A percentile compares a stretch with the other conserved stretches of the same genome.
phyloP scores from a whole-genome alignment of 2,113 vertebrate species.

The Epinephelus cyanopodus region DNA sequence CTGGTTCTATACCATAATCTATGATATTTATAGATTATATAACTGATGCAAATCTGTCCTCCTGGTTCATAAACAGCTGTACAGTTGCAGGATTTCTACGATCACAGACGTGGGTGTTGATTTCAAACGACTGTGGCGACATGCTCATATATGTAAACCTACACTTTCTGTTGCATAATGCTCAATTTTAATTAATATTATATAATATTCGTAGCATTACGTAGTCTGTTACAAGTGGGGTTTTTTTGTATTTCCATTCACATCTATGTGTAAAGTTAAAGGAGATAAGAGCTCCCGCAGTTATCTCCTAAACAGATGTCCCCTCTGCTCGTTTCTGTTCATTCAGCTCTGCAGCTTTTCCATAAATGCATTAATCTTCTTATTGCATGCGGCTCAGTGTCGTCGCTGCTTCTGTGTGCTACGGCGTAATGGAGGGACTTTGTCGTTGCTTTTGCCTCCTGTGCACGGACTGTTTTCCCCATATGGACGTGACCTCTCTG shows the following conservation, averaged over 20 bases:
- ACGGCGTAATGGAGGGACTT: conserved; percentile 66
- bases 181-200: conserved; percentile 48
- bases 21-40: conserved; percentile 12
- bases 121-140: neutral
- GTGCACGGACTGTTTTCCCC: conserved; percentile 28
- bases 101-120: neutral
- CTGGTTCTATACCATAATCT: neutral
- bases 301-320: conserved; percentile 71
- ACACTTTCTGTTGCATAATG: conserved; percentile 38
- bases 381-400: conserved; percentile 77
- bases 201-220: conserved; percentile 48
- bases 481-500: neutral
- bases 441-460: conserved; percentile 39
- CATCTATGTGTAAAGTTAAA: conserved; percentile 47
- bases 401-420: conserved; percentile 69
- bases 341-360: conserved; percentile 82
- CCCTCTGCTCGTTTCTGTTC: conserved; percentile 60
- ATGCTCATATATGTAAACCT: conserved; percentile 10
- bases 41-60: neutral
- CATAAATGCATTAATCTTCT: conserved; percentile 87
- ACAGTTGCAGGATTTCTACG: neutral
- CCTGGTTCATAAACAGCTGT: neutral
- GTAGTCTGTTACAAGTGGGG: neutral
- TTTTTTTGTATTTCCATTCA: conserved; percentile 38
- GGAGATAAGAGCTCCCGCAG: conserved; percentile 52